Conservation (phyloP, 2,888 invertebrate species). For the Hypolimnas misippus region DNA sequence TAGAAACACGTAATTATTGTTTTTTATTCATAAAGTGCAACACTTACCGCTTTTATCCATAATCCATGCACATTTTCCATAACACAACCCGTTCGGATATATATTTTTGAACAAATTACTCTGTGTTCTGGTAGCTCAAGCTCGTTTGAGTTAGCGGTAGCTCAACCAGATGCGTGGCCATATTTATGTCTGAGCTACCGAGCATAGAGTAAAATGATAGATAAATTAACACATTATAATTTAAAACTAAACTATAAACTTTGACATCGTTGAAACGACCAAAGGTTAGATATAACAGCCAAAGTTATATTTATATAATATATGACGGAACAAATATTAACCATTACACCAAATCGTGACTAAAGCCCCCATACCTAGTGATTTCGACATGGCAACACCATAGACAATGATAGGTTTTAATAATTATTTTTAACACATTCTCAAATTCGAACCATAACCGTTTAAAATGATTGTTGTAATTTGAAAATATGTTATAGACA, state of each 20-base stretch:
- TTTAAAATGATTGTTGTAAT: conserved; percentile 3
- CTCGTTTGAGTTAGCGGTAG: neutral
- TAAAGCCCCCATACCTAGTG: conserved; percentile 76
- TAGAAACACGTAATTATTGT: conserved; percentile 41
- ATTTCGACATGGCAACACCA: conserved; percentile 75
- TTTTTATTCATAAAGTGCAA: conserved; percentile 53
- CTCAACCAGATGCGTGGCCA: neutral
- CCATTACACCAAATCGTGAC: conserved; percentile 79
- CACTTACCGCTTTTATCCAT: conserved; percentile 63
- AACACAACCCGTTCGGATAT: conserved; percentile 76
- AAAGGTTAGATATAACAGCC: conserved; percentile 37
- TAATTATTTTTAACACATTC: conserved; percentile 27
- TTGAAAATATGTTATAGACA: conserved; percentile 18
- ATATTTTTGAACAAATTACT: conserved; percentile 41
- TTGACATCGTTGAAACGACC: conserved; percentile 26
- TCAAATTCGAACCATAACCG: conserved; percentile 8
- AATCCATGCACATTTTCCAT: conserved; percentile 77
- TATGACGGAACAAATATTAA: conserved; percentile 77
- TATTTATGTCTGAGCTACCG: conserved; percentile 1
- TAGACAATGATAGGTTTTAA: conserved; percentile 60
- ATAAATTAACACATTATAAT: conserved; percentile 61
- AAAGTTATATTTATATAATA: conserved; percentile 39
- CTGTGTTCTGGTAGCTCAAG: conserved; percentile 25
- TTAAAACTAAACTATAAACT: conserved; percentile 26
- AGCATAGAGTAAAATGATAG: conserved; percentile 43